Base-by-base conservation (phyloP, 2,113 vertebrate genomes). In the Scatophagus argus region DNA sequence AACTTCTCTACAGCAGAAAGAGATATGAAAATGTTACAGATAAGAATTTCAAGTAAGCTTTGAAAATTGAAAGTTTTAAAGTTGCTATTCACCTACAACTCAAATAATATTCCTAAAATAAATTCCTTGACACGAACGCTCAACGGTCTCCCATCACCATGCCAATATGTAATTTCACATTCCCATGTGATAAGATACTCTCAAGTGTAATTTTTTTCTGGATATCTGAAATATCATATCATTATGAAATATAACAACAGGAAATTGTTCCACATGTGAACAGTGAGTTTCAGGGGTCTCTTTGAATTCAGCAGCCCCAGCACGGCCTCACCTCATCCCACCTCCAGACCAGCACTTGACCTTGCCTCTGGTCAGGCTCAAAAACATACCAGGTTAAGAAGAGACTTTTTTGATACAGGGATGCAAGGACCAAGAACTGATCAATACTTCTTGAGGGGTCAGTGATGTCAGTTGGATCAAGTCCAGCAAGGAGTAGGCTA, bases 381-480 rank as follows among this genome's bases (percentile, higher is more conserved):
- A 66, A 79, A 78, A 63, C 70, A 52, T 52, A 61, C 21, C 11
- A 13, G 29, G 71, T 66, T 55, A 63, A 68, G 56, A 73, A 19
- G 46, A 74, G 38, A 63, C n/a, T n/a, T 60, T 49, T 74, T 66
- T 62, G 29, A 79, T 46, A 43, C 8, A 46, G 41, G 17, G 63
- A 47, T 68, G 19, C 68, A 16, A 73, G 34, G 73, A 44, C 31
- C 2, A 2, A 59, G 41, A 31, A 43, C 23, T 62, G 56, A 82
- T 88, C 75, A 14, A 80, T 88, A 77, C 75, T 56, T 79, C 5
- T 55, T 23, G 39, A 41, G 23, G 61, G 72, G 71, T 79, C 79
- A 68, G 27, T 41, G 21, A 0, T 76, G 74, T 82, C 62, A 64
- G 39, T n/a, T 74, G 66, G 59, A 81, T 31, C 17, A 71, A 63